Conservation (phyloP, 1,140 invertebrate genomes). For the Triops longicaudatus region DNA sequence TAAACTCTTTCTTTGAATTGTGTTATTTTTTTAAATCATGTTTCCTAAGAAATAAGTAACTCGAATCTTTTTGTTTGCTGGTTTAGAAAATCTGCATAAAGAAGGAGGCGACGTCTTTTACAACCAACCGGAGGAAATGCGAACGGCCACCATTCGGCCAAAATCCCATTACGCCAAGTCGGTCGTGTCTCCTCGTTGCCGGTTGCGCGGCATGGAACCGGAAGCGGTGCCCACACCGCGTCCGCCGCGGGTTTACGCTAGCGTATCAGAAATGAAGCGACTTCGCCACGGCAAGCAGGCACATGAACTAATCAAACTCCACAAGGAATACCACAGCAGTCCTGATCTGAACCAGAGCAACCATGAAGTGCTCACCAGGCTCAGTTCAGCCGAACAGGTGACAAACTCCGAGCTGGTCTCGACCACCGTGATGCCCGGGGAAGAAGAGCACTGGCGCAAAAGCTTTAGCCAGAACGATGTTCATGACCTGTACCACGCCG, state of each 20-base stretch:
- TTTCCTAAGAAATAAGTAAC: too few species aligned
- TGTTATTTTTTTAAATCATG: too few species aligned
- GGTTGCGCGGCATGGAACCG: not conserved
- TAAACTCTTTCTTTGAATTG: not conserved
- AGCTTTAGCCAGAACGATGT: slow-evolving; percentile 42
- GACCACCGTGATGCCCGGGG: not conserved
- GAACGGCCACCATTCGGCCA: not conserved
- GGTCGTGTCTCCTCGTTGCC: not conserved
- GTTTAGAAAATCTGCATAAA: slow-evolving; percentile 38
- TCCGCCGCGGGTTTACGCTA: slow-evolving; percentile 70
- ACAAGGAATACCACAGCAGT: slow-evolving; percentile 78
- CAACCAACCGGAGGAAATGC: slow-evolving; percentile 29
- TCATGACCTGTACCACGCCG: slow-evolving; percentile 32
- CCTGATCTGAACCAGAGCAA: slow-evolving; percentile 54
- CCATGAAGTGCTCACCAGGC: not conserved
- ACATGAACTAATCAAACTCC: slow-evolving; percentile 42
- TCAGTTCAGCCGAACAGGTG: not conserved
- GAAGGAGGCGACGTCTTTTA: slow-evolving; percentile 41
- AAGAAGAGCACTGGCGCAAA: slow-evolving; percentile 32
- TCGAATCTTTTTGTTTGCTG: not conserved
- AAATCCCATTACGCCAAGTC: not conserved
- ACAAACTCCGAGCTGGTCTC: not conserved
- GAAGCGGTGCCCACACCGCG: not conserved
- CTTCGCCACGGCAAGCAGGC: slow-evolving; percentile 31
- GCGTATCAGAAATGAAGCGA: slow-evolving; percentile 90